Percentiles rank a stretch among this genome's conserved stretches.
Conservation (phyloP, 2,797 vertebrate genomes). For the Chaunax sp. region DNA sequence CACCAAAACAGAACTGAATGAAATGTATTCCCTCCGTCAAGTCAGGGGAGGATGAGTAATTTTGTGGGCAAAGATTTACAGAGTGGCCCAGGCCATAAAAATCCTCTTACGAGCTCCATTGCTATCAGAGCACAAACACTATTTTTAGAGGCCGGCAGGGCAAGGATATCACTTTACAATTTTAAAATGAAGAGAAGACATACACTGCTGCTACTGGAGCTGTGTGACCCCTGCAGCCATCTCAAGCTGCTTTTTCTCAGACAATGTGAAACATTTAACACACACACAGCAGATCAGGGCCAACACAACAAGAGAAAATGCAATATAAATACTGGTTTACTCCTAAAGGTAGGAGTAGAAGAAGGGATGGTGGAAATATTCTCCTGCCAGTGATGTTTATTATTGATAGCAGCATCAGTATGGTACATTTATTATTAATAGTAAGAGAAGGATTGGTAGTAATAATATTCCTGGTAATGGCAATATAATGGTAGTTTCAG, state of each 20-base stretch:
- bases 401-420: background rate
- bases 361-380: background rate
- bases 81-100: slow-evolving; percentile 49
- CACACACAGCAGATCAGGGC: background rate
- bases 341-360: background rate
- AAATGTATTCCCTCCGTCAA: slow-evolving; percentile 25
- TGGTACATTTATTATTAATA: background rate
- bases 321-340: background rate
- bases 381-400: background rate
- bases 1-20: background rate
- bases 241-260: slow-evolving; percentile 30
- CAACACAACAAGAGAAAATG: background rate
- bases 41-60: slow-evolving; percentile 44
- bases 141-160: slow-evolving; percentile 59
- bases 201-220: slow-evolving; percentile 18
- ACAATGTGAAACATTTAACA: slow-evolving; percentile 6
- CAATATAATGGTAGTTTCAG: too few species aligned
- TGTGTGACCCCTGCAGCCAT: slow-evolving; percentile 12
- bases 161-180: slow-evolving; percentile 43
- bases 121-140: slow-evolving; percentile 64
- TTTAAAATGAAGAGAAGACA: slow-evolving; percentile 57
- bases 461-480: too few species aligned
- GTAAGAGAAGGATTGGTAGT: too few species aligned
- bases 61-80: slow-evolving; percentile 54
- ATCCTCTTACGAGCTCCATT: slow-evolving; percentile 62